Evolutionary conservation across 2,113 vertebrate genomes (phyloP).

Genomic region (Camelus dromedarius): DNA sequence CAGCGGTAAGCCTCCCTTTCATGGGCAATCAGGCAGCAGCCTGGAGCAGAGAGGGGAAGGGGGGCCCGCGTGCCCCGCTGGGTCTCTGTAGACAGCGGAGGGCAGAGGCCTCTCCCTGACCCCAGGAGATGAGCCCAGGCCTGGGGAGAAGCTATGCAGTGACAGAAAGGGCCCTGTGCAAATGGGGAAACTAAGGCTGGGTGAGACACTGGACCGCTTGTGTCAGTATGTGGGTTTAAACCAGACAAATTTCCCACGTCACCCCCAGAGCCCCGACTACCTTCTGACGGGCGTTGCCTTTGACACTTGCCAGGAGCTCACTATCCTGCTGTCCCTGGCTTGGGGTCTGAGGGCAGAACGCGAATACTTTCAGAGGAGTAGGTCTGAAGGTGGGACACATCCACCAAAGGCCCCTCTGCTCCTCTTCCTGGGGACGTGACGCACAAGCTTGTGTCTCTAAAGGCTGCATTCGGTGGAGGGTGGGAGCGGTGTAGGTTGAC

Average conservation of each 20-base stretch:
- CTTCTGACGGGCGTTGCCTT: accelerated
- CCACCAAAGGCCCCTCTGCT: neutral
- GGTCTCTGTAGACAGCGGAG: conserved; percentile 58
- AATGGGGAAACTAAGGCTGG: neutral
- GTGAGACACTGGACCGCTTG: neutral
- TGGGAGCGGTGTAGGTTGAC: neutral
- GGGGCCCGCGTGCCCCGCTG: neutral
- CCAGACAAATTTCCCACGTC: too few relatives aligned
- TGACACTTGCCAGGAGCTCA: accelerated
- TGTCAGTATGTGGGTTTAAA: neutral
- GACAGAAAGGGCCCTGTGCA: neutral
- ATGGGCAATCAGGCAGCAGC: conserved; percentile 76
- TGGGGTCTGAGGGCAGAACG: neutral
- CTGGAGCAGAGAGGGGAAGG: neutral
- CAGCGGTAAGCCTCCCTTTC: conserved; percentile 84
- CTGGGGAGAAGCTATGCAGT: neutral
- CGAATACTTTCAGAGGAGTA: accelerated
- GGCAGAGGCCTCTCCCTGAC: neutral
- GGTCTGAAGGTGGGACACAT: accelerated
- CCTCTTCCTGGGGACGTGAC: too few relatives aligned
- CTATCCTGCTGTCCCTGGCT: accelerated
- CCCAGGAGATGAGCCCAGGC: neutral
- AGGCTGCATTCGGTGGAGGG: accelerated
- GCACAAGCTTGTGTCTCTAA: neutral
- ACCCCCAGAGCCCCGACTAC: neutral